Evolutionary conservation across 35 echinoderm and acorn worm genomes (phyloP).

Genomic region (Hemicentrotus pulcherrimus): DNA sequence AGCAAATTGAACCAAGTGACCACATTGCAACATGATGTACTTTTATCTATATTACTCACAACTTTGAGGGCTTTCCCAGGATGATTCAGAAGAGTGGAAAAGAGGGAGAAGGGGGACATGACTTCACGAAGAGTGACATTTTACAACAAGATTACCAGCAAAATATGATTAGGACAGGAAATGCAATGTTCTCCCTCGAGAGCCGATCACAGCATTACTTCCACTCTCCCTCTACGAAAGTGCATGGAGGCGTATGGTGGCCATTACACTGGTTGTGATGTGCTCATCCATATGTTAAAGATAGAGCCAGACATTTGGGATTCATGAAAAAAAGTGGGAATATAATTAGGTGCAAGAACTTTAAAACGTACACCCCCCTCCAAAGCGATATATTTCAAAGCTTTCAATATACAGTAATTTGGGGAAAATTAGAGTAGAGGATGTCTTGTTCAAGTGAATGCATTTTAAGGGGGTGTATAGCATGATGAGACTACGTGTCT

Average conservation of each 20-base stretch:
- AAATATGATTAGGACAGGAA: neutral
- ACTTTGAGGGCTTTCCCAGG: neutral
- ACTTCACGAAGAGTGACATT: neutral
- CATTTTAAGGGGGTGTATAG: no score
- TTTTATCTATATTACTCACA: neutral
- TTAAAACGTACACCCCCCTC: no score
- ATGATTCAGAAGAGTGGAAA: constrained; percentile 3
- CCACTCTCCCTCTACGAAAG: neutral
- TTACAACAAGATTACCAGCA: constrained; percentile 5
- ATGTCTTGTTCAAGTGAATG: no score
- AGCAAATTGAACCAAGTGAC: neutral
- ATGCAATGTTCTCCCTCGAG: neutral
- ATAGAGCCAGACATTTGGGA: no score
- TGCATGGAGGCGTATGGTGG: neutral
- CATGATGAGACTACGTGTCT: no score
- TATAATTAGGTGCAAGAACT: no score
- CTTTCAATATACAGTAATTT: no score
- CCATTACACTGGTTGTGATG: no score
- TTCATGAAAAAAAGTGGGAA: no score
- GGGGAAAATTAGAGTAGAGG: no score
- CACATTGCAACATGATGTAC: neutral
- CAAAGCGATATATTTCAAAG: no score
- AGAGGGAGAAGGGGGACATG: neutral
- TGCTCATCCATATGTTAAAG: no score
- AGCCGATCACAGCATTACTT: neutral